Percentiles rank a stretch among this genome's conserved stretches.
These are phyloP conservation scores for Mactra quadrangularis DNA, from an alignment of 1,140 invertebrate species.

Conservation along the genomic window DNA sequence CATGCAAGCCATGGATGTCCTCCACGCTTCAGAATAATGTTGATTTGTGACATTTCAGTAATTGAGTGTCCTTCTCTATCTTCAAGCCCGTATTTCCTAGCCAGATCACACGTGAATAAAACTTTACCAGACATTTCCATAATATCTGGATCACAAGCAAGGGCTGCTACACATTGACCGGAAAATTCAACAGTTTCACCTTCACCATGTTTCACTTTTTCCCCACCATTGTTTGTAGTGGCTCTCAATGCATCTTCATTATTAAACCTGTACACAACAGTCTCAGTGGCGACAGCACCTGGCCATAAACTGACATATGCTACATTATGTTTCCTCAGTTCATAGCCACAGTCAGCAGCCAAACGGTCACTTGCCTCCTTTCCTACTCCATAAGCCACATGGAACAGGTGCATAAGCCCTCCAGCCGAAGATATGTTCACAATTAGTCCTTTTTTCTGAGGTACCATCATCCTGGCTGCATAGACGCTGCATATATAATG, in stretches of 20 bases:
- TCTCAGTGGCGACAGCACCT: slow-evolving; percentile 83
- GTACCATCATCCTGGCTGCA: slow-evolving; percentile 84
- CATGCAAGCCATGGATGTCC: slow-evolving; percentile 53
- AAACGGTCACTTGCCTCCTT: slow-evolving; percentile 84
- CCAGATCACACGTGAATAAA: slow-evolving; percentile 79
- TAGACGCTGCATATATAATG: slow-evolving; percentile 84
- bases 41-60: slow-evolving; percentile 57
- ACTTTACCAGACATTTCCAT: slow-evolving; percentile 81
- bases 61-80: slow-evolving; percentile 79
- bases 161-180: slow-evolving; percentile 77
- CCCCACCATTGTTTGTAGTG: background rate
- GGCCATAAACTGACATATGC: slow-evolving; percentile 84
- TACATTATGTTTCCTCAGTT: slow-evolving; percentile 82
- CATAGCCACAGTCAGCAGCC: slow-evolving; percentile 83
- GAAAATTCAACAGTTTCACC: slow-evolving; percentile 79
- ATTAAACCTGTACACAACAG: slow-evolving; percentile 44
- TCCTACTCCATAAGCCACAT: slow-evolving; percentile 83
- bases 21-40: slow-evolving; percentile 10
- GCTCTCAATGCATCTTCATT: slow-evolving; percentile 7
- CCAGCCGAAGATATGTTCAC: slow-evolving; percentile 84
- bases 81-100: slow-evolving; percentile 78
- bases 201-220: no score
- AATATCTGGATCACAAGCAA: slow-evolving; percentile 78
- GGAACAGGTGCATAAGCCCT: slow-evolving; percentile 84
- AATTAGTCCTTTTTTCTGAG: slow-evolving; percentile 83